These are phyloP conservation scores for Bos taurus DNA, from an alignment of 2,113 vertebrate genomes.

Conservation along the genomic window ARS-UCD2.0 NC_037329.1:89295501-89296000, in stretches of 20 bases:
- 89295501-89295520: rapidly evolving
- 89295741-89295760: neutral
- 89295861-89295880: neutral
- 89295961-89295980: neutral
- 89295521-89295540: neutral
- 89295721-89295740: neutral
- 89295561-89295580: neutral
- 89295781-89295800: neutral
- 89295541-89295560: neutral
- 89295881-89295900: neutral
- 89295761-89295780: neutral
- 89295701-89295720: neutral
- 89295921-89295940: neutral
- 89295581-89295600: neutral
- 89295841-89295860: neutral
- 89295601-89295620: neutral
- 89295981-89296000: neutral
- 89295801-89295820: neutral
- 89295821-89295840: neutral
- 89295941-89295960: neutral
- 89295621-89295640: neutral
- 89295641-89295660: neutral
- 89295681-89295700: neutral
- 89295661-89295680: neutral
- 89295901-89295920: neutral